Evolutionary conservation across 2,797 vertebrate genomes (phyloP).

Genomic region (Poliocrania exsul): DNA sequence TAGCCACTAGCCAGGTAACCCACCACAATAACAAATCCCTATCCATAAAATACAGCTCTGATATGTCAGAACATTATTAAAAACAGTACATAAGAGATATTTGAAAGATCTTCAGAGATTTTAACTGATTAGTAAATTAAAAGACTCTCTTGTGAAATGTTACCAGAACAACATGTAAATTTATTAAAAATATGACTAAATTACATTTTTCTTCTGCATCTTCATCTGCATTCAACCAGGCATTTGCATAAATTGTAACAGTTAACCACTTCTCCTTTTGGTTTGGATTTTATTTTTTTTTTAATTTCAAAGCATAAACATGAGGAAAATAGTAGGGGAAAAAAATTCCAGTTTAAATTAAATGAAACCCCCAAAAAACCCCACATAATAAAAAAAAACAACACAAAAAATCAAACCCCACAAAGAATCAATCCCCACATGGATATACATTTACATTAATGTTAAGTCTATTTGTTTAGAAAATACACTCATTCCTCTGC

Average conservation of each 20-base stretch:
- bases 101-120: not conserved
- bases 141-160: not conserved
- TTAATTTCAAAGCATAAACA: not conserved
- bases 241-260: not conserved
- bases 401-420: rapidly evolving
- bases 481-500: not conserved
- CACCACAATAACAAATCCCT: not conserved
- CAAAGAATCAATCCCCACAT: rapidly evolving
- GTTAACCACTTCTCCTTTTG: not conserved
- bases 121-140: not conserved
- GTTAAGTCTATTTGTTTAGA: not conserved
- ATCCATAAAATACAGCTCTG: not conserved
- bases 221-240: not conserved
- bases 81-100: not conserved
- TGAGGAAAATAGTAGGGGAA: not conserved
- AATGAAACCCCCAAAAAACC: no score
- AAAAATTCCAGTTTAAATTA: not conserved
- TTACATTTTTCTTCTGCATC: not conserved
- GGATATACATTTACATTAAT: not conserved
- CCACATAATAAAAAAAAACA: no score
- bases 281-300: not conserved
- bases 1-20: not conserved
- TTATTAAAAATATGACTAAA: not conserved
- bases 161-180: not conserved
- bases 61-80: not conserved